Evolutionary conservation across 2,888 invertebrate genomes (phyloP).

Genomic region (Pecten maximus): DNA sequence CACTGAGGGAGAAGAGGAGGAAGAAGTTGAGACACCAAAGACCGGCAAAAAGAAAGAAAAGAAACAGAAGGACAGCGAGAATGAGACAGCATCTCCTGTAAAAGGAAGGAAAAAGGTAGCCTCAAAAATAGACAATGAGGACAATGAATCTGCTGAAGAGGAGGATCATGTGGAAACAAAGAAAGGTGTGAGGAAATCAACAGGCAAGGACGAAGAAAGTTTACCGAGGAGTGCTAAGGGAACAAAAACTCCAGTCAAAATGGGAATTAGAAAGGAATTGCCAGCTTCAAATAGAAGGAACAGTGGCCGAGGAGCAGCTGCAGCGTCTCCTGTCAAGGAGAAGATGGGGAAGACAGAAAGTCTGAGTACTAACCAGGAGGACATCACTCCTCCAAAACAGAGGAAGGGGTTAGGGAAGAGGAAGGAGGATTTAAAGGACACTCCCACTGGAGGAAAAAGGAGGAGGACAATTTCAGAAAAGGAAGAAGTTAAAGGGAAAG

Average conservation of each 20-base stretch:
- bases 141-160: constrained; percentile 42
- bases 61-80: constrained; percentile 37
- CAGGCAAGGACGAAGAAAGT: constrained; percentile 43
- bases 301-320: background rate
- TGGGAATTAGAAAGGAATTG: background rate
- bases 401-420: background rate
- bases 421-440: background rate
- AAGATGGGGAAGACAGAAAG: constrained; percentile 30
- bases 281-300: background rate
- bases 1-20: constrained; percentile 49
- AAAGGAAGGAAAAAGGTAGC: constrained; percentile 48
- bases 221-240: background rate
- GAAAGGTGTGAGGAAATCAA: constrained; percentile 45
- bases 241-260: constrained; percentile 19
- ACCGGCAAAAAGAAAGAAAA: constrained; percentile 48
- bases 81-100: background rate
- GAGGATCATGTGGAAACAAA: constrained; percentile 48
- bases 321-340: background rate
- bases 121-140: constrained; percentile 41
- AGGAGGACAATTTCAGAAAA: background rate
- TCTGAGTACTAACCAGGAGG: background rate
- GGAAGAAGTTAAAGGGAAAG: constrained; percentile 43
- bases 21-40: constrained; percentile 37
- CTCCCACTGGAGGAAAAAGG: constrained; percentile 14
- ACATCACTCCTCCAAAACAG: background rate